Base-by-base conservation (phyloP, 2,888 invertebrate genomes). In the Pristionchus fissidentatus region DNA sequence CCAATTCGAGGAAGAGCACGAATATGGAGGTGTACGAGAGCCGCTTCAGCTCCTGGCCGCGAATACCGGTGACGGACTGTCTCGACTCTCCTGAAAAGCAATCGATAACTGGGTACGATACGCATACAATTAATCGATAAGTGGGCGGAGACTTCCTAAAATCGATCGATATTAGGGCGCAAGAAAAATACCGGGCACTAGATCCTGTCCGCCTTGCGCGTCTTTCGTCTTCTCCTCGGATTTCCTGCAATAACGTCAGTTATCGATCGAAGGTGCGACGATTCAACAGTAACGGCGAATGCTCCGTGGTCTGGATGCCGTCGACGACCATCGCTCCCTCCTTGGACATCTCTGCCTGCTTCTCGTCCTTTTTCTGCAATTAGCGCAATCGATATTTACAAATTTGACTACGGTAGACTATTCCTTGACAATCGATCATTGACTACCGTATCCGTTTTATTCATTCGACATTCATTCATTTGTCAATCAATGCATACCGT, bases 241-340 rank as follows among this genome's bases (percentile, higher is more conserved):
- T 38, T 32, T 66, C 66, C 66, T 66, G 66, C 8, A 66, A 66
- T 19, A 5, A 4, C 4, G 7, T 32, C n/a, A 19, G n/a, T 66
- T 66, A 22, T 66, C 19, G 66, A 66, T 66, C 3, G 66, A 66
- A 66, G 35, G 1, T 10, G 0, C 7, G 35, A 5, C n/a, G 3
- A 66, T 66, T 66, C 66, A 66, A 66, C 66, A 66, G 66, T 66
- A 66, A 66, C 66, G 66, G 66, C 38, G 66, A 66, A n/a, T 66
- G 15, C 38, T 66, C 66, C 32, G 66, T 66, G 19, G 66, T 66
- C 66, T 35, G 66, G 38, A 66, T 66, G 35, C 66, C 66, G 38
- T 66, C 66, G 22, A 38, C 66, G 5, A 38, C 66, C 41, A 66
- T 29, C 4, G 66, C 19, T 22, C n/a, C n/a, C n/a, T 66, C 66